Conservation (phyloP, 1,140 invertebrate genomes). For the Bombus superbus region DNA sequence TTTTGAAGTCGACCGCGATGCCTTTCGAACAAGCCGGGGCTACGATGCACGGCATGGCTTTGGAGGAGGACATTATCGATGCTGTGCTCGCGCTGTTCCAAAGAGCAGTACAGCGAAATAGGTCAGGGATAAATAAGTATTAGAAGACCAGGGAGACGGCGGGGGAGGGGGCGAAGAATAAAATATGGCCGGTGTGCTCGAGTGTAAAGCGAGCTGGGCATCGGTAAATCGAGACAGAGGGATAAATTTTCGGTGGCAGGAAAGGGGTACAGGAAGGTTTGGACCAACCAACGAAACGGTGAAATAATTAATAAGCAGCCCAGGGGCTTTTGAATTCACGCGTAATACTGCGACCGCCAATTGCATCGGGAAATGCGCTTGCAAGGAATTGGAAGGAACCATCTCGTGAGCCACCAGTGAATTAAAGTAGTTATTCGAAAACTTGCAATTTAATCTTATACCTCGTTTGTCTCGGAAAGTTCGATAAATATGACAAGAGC, state of each 20-base stretch:
- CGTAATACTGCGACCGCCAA: constrained; percentile 22
- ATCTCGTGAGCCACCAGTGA: background rate
- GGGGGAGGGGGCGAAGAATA: constrained; percentile 36
- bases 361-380: constrained; percentile 30
- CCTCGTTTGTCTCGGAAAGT: background rate
- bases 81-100: constrained; percentile 30
- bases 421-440: constrained; percentile 39
- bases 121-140: constrained; percentile 67
- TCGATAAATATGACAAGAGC: constrained; percentile 26
- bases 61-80: constrained; percentile 58
- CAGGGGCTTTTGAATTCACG: constrained; percentile 21
- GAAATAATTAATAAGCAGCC: constrained; percentile 60
- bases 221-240: constrained; percentile 6
- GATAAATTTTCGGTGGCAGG: background rate
- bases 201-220: constrained; percentile 27
- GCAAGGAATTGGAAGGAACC: constrained; percentile 38
- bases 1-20: background rate
- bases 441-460: constrained; percentile 34
- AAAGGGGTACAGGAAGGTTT: constrained; percentile 20
- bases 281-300: background rate
- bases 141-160: background rate
- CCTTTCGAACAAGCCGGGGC: background rate
- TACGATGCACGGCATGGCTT: background rate
- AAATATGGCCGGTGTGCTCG: constrained; percentile 42
- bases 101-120: constrained; percentile 36